phyloP scores from a whole-genome alignment of 2,888 invertebrate species.

The Petrolisthes manimaculis region DNA sequence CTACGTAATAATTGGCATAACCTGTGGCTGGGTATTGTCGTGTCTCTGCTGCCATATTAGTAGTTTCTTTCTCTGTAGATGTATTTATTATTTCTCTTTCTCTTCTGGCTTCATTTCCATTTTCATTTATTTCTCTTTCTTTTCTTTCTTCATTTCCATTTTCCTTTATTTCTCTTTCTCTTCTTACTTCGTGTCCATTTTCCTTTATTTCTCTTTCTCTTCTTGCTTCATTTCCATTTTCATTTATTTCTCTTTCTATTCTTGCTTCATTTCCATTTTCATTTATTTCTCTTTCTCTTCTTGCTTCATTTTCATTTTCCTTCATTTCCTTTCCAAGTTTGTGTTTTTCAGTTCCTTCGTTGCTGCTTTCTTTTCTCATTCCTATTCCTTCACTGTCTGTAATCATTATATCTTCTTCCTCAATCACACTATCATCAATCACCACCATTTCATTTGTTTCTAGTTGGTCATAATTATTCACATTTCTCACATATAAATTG shows the following conservation, averaged over 20 bases:
- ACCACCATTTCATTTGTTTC: background rate
- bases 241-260: background rate
- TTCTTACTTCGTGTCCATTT: no score
- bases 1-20: conserved; percentile 19
- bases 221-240: background rate
- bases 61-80: background rate
- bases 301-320: background rate
- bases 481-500: no score
- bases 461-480: no score
- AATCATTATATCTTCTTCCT: background rate
- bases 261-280: no score
- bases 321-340: background rate
- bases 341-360: background rate
- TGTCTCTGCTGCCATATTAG: background rate
- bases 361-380: background rate
- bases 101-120: background rate
- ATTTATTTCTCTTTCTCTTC: background rate
- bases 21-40: background rate
- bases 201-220: background rate
- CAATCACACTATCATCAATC: background rate
- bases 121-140: background rate
- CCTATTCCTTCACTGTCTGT: background rate
- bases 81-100: background rate
- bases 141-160: background rate
- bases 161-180: background rate